Base-by-base conservation (phyloP, 92 coral and sea anemone genomes). In the Micromussa lordhowensis region DNA sequence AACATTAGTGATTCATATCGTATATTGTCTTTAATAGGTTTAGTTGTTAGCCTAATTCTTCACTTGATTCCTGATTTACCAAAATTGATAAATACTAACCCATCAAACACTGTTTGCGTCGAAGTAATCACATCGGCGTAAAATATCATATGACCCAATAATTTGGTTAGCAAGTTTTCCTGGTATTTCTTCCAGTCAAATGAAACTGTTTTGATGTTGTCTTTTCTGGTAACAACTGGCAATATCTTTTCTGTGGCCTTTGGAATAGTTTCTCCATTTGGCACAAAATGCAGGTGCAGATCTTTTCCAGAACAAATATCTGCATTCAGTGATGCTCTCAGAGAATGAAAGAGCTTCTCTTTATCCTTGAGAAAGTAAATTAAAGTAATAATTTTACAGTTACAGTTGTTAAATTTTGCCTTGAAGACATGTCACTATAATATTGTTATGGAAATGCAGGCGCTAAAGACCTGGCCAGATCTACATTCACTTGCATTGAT, bases 81-180 rank as follows among this genome's bases (percentile, higher is more conserved):
- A 7, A 59, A 22, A 5, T 59, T 34, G 49, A 34, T 7, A 32
- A 10, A n/a, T 59, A 78, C 96, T 83, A 30, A 95, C 98, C 98
- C 98, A 64, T 97, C 96, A 35, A 97, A 86, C 19, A 97, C 83
- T 61, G 90, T 77, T 89, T 97, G 98, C 54, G 98, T 97, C 40
- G 97, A 95, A 29, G 94, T 94, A 29, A 94, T 91, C 2, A 97
- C 96, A 84, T 94, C 96, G 59, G 96, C 85, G 61, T 97, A 97
- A 12, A 97, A 80, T 16, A 95, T 85, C 55, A 96, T 35, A 69
- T 92, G 94, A 17, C 99, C 99, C 59, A 96, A 85, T 22, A 86
- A 88, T 77, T 91, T 90, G 57, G 96, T 90, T 75, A 83, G 78
- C 68, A 96, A 94, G 76, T 89, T 87, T 21, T 88, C 68, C 48